Percentiles rank a stretch among this genome's conserved stretches.
Evolutionary conservation across 1,140 invertebrate genomes (phyloP).

Genomic region (Magallana gigas): DNA sequence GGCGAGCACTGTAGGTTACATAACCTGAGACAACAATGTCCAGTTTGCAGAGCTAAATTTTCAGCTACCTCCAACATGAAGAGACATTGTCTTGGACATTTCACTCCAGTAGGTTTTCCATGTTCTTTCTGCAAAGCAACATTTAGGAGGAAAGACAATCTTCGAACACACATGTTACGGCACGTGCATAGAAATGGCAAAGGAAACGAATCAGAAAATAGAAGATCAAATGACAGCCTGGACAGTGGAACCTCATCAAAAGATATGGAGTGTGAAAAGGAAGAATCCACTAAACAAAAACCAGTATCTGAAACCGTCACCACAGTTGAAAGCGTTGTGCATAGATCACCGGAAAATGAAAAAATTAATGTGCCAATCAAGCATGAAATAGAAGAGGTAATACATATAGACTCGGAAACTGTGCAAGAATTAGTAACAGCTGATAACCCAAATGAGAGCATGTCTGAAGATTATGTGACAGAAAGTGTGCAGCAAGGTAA

Average conservation of each 20-base stretch:
- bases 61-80: slow-evolving; percentile 32
- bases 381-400: neutral
- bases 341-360: neutral
- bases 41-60: slow-evolving; percentile 32
- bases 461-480: neutral
- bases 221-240: neutral
- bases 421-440: neutral
- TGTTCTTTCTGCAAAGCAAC: slow-evolving; percentile 22
- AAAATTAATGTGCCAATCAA: neutral
- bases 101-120: neutral
- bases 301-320: neutral
- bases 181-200: neutral
- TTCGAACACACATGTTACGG: neutral
- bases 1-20: slow-evolving; percentile 28
- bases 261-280: neutral
- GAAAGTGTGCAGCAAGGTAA: neutral
- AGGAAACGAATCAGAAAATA: neutral
- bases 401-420: neutral
- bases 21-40: slow-evolving; percentile 7
- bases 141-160: slow-evolving; percentile 32
- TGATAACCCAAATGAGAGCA: neutral
- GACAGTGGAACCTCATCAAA: neutral
- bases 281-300: neutral
- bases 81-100: slow-evolving; percentile 28
- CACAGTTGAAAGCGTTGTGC: neutral